phyloP scores from a whole-genome alignment of 2,113 vertebrate species.

The Echinops telfairi region DNA sequence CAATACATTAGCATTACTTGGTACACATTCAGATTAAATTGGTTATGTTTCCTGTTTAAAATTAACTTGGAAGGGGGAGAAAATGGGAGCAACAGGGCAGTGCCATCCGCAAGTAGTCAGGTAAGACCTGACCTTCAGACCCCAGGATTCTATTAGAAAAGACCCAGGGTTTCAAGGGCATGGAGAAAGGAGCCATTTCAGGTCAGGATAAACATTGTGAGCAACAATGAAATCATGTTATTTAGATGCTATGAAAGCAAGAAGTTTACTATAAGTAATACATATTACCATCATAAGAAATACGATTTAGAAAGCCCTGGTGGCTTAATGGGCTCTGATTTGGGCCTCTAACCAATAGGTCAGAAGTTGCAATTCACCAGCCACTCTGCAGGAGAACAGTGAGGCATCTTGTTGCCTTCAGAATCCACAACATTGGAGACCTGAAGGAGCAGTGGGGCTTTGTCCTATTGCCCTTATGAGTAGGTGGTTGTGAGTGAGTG shows the following conservation, averaged over 20 bases:
- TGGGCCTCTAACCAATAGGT: too few relatives aligned
- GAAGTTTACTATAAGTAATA: not conserved
- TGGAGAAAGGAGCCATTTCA: rapidly evolving
- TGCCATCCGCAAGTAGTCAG: not conserved
- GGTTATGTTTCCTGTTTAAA: not conserved
- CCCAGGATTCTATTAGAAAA: not conserved
- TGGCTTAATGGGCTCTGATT: too few relatives aligned
- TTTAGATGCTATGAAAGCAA: not conserved
- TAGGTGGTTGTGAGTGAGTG: too few relatives aligned
- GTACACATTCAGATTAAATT: not conserved
- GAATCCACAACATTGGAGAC: too few relatives aligned
- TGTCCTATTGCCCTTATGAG: too few relatives aligned
- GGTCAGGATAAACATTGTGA: rapidly evolving
- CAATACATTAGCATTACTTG: not conserved
- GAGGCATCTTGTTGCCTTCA: too few relatives aligned
- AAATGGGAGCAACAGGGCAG: not conserved
- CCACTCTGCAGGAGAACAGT: too few relatives aligned
- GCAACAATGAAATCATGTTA: too few relatives aligned
- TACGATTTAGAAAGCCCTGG: too few relatives aligned
- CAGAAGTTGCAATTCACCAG: too few relatives aligned
- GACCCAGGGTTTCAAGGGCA: rapidly evolving
- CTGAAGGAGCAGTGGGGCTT: too few relatives aligned
- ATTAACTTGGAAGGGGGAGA: not conserved
- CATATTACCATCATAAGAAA: not conserved
- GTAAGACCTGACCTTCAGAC: not conserved